A percentile compares a stretch with the other conserved stretches of the same genome.
These are phyloP conservation scores for Heliconius hermathena DNA, from an alignment of 1,140 invertebrate species.

Conservation along the genomic window DNA sequence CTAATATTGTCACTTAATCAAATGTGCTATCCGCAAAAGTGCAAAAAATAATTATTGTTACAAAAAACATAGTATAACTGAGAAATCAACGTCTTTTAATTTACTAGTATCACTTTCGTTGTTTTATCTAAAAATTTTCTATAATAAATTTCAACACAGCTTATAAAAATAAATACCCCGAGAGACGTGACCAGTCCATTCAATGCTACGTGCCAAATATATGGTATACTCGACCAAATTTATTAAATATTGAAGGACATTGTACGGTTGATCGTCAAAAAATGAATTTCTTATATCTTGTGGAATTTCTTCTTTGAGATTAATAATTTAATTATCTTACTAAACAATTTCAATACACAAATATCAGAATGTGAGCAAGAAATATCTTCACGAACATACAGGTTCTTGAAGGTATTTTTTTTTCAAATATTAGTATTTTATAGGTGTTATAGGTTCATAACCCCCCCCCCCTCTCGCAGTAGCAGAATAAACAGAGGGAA, in stretches of 20 bases:
- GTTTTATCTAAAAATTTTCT: not conserved
- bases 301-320: not conserved
- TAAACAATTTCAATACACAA: not conserved
- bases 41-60: too few species aligned
- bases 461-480: too few species aligned
- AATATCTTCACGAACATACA: not conserved
- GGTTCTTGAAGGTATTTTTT: too few species aligned
- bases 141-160: not conserved
- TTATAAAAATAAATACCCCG: not conserved
- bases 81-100: not conserved
- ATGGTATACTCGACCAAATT: not conserved
- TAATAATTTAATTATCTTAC: not conserved
- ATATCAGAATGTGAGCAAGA: not conserved
- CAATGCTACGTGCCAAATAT: not conserved
- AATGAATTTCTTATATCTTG: not conserved
- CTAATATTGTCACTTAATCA: too few species aligned
- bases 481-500: too few species aligned
- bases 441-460: too few species aligned
- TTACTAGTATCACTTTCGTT: not conserved
- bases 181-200: conserved; percentile 1
- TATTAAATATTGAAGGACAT: conserved; percentile 9
- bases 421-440: not conserved
- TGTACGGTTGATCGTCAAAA: not conserved
- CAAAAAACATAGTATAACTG: too few species aligned
- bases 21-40: too few species aligned